Evolutionary conservation across 2,888 invertebrate genomes (phyloP).

Genomic region (Lymantria dispar): DNA sequence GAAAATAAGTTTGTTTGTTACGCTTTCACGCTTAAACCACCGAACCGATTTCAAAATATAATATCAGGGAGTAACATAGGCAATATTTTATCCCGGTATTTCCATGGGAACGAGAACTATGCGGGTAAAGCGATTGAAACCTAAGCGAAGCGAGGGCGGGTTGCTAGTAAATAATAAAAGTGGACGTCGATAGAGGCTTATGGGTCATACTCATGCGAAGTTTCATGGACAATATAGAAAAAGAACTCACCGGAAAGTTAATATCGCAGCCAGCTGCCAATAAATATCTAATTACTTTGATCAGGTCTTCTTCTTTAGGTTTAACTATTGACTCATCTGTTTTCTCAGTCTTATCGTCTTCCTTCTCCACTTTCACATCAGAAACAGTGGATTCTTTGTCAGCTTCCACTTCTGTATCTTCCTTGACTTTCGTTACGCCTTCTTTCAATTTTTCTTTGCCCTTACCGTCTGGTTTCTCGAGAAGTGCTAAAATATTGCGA

Average conservation of each 20-base stretch:
- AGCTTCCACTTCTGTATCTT: conserved; percentile 14
- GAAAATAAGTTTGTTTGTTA: too few species aligned
- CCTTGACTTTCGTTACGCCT: conserved; percentile 5
- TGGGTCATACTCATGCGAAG: too few species aligned
- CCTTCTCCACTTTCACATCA: conserved; percentile 4
- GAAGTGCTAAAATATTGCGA: conserved; percentile 42
- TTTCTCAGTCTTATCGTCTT: conserved; percentile 12
- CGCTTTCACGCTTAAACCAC: too few species aligned
- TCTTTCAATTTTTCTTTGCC: conserved; percentile 25
- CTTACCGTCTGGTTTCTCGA: conserved; percentile 48
- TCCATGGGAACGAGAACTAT: too few species aligned
- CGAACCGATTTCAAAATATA: too few species aligned
- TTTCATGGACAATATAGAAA: neutral
- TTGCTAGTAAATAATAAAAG: too few species aligned
- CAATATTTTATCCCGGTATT: too few species aligned
- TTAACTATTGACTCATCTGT: conserved; percentile 13
- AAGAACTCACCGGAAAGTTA: conserved; percentile 83
- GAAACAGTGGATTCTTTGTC: conserved; percentile 17
- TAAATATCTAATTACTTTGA: conserved; percentile 84
- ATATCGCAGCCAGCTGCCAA: conserved; percentile 91
- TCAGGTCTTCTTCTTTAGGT: conserved; percentile 50
- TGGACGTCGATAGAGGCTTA: too few species aligned
- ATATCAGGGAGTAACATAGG: too few species aligned
- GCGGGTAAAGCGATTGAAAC: too few species aligned
- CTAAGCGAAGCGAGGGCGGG: too few species aligned